Evolutionary conservation across 2,888 invertebrate genomes (phyloP).

Genomic region (Gastracanthus pulcherrimus): DNA sequence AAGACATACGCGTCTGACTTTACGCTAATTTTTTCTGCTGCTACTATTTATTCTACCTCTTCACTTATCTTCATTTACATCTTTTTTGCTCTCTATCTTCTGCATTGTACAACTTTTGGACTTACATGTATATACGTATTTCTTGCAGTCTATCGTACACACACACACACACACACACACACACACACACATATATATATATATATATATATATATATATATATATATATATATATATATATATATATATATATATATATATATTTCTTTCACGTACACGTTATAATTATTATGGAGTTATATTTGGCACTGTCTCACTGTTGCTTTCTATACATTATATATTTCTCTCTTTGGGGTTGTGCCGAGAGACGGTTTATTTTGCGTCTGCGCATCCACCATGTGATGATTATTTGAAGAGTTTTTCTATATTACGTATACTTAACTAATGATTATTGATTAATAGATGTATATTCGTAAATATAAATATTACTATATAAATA

Average conservation of each 20-base stretch:
- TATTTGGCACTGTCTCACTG: constrained; percentile 37
- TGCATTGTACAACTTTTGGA: neutral
- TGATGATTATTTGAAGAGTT: constrained; percentile 21
- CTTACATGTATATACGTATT: constrained; percentile 14
- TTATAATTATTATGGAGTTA: constrained; percentile 31
- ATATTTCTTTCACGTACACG: neutral
- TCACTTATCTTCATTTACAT: too few species aligned
- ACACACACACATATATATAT: neutral
- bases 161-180: too few species aligned
- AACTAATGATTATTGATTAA: constrained; percentile 19
- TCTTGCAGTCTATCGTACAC: neutral
- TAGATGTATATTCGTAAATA: constrained; percentile 24
- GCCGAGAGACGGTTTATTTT: constrained; percentile 9
- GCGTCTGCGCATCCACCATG: constrained; percentile 37
- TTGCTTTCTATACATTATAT: constrained; percentile 34
- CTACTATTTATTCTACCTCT: too few species aligned
- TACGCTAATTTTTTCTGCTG: neutral
- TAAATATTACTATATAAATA: constrained; percentile 6
- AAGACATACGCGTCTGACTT: neutral
- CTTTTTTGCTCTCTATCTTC: neutral
- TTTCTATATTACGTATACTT: constrained; percentile 3
- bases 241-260: neutral
- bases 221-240: neutral
- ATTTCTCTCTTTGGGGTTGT: constrained; percentile 16
- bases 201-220: neutral